phyloP scores from a whole-genome alignment of 2,113 vertebrate species.

The Ornithorhynchus anatinus region DNA sequence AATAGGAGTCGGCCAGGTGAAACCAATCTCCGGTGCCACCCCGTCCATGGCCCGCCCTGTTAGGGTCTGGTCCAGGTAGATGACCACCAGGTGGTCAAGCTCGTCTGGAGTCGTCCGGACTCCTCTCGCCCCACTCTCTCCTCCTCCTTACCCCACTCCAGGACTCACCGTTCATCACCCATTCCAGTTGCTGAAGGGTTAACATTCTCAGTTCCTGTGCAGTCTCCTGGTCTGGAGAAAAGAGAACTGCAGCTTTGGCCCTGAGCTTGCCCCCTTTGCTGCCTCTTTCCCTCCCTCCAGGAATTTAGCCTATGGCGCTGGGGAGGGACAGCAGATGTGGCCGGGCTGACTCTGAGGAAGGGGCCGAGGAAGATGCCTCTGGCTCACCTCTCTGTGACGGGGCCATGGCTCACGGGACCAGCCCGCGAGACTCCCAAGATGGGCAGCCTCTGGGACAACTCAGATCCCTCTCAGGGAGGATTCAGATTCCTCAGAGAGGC shows the following conservation, averaged over 20 bases:
- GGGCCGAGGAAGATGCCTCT: neutral
- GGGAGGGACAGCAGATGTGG: neutral
- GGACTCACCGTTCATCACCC: constrained; percentile 25
- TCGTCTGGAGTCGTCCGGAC: neutral
- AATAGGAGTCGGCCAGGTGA: neutral
- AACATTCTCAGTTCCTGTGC: constrained; percentile 1
- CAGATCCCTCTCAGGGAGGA: neutral
- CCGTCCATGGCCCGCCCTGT: neutral
- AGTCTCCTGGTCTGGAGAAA: constrained; percentile 8
- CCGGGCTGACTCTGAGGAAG: neutral
- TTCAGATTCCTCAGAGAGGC: neutral
- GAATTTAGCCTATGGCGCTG: neutral
- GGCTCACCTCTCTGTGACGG: neutral
- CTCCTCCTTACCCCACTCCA: neutral
- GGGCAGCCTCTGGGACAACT: neutral
- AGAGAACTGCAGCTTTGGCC: neutral
- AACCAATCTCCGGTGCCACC: neutral
- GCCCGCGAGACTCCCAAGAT: neutral
- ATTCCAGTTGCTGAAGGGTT: neutral
- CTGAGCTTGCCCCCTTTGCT: neutral
- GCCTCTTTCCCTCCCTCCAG: accelerated
- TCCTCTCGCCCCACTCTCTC: accelerated
- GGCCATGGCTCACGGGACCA: neutral
- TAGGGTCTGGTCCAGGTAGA: neutral
- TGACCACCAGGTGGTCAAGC: neutral